Evolutionary conservation across 2,888 invertebrate species (phyloP), one percentile per base, ranked within the genome.

Genomic region (Melolontha melolontha): DNA sequence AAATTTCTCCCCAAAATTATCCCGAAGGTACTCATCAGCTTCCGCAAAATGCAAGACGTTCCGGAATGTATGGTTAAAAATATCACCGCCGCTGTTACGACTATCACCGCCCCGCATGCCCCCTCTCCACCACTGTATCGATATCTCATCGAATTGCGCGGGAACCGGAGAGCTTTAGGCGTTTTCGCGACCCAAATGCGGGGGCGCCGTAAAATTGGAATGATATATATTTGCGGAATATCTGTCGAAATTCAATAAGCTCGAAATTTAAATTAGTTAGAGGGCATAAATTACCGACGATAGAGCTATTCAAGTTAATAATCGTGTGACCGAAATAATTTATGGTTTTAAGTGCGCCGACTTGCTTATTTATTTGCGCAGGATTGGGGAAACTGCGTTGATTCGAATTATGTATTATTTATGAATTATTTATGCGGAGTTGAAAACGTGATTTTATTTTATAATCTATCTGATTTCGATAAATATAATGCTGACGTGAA

Each of bases 151-250:
- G 41, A 16, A 40, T 29, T 5, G 54, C 39, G 14, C 54, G 54
- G 54, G 54, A 10, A 14, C 14, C 12, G 39, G 12, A 54, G 39
- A 34, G 34, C 54, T 39, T 16, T 10, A 16, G 54, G 54, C 54
- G 22, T 54, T 40, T 16, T 41, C 40, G n/a, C 40, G 54, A 54
- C 17, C 39, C 39, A 34, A 34, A 34, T 34, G 34, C 34, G 34
- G 34, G 34, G 34, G 44, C 42, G 59, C 47, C 59, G 59, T 62
- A 62, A 62, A 62, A 62, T 62, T 62, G 47, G 59, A 62, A 62
- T 62, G 59, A 62, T 62, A 62, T 62, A 62, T 62, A 62, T 62
- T 62, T 62, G 59, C 59, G 47, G 59, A 62, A 62, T 62, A 62
- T 62, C 59, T 49, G 47, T 62, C 59, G 59, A 62, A 62, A 62